Conservation (phyloP, 2,888 invertebrate genomes). For the Netelia inedita region DNA sequence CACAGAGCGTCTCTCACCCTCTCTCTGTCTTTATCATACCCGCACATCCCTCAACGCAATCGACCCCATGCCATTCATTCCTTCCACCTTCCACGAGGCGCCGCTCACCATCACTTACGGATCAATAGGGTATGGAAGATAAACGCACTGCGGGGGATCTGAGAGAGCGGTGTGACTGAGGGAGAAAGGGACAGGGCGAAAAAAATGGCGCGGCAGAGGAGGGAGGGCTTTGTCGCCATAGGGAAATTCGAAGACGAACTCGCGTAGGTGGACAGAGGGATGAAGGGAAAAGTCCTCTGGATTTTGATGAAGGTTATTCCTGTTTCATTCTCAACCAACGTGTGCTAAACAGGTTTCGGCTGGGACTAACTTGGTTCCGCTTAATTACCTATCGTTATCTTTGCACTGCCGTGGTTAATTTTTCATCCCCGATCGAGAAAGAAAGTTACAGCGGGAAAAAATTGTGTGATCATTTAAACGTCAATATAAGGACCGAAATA, state of each 20-base stretch:
- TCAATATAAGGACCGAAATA: too few species aligned
- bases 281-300: conserved; percentile 40
- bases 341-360: not conserved
- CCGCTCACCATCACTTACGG: conserved; percentile 81
- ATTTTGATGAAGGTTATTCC: conserved; percentile 40
- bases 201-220: conserved; percentile 49
- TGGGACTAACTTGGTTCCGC: not conserved
- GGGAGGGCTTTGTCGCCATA: conserved; percentile 65
- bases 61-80: conserved; percentile 18
- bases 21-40: conserved; percentile 46
- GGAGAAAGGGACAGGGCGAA: conserved; percentile 27
- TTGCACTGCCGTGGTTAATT: not conserved
- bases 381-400: conserved; percentile 14
- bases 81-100: conserved; percentile 67
- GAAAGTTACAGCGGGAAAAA: too few species aligned
- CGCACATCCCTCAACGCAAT: conserved; percentile 59
- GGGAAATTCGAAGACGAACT: conserved; percentile 72
- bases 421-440: not conserved
- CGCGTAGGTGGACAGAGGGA: not conserved
- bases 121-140: conserved; percentile 84
- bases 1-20: not conserved
- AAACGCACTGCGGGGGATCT: conserved; percentile 78
- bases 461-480: too few species aligned
- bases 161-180: conserved; percentile 66
- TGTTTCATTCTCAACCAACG: not conserved